Evolutionary conservation across 2,797 vertebrate species (phyloP), one percentile per base, ranked within the genome.

Genomic region (Nothura maculosa): DNA sequence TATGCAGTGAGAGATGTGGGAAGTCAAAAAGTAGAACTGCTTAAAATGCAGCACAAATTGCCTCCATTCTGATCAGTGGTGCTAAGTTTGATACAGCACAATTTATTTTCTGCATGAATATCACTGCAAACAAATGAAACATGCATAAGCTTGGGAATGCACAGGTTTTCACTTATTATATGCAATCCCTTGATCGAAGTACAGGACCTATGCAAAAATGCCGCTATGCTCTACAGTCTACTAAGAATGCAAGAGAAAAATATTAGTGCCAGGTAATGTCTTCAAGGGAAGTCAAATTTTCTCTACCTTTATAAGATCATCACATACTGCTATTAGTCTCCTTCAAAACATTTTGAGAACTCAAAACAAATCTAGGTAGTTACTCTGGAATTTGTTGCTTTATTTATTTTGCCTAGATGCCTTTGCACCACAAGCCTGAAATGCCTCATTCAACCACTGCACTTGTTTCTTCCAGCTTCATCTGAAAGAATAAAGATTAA

Each of bases 71-170:
- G 81, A 94, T 90, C 83, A 90, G 85, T 81, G 47, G 84, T 8
- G 0, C 47, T 2, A 34, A 52, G 58, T 87, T 11, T 90, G 94
- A 94, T 76, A 76, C 7, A 72, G 50, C 13, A 40, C 73, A 66
- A 92, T 87, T 94, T 85, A 90, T 94, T 95, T 96, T 93, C 89
- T 83, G 55, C 85, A 32, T 20, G 76, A 92, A 76, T 89, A 87
- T 89, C 89, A 62, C 85, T 67, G 81, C 74, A 82, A 84, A 81
- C 19, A 36, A 80, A 91, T 87, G 87, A 94, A 96, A 94, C 93
- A 92, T 89, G 82, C 87, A 52, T 89, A 76, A 95, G 80, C 55
- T 87, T 63, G 55, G 87, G 74, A 87, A 42, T 83, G 89, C 58
- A 61, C 27, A 43, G 66, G 38, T 58, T 78, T 80, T 42, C 42